Conservation (phyloP, 2,888 invertebrate species). For the Oasisia sp. region DNA sequence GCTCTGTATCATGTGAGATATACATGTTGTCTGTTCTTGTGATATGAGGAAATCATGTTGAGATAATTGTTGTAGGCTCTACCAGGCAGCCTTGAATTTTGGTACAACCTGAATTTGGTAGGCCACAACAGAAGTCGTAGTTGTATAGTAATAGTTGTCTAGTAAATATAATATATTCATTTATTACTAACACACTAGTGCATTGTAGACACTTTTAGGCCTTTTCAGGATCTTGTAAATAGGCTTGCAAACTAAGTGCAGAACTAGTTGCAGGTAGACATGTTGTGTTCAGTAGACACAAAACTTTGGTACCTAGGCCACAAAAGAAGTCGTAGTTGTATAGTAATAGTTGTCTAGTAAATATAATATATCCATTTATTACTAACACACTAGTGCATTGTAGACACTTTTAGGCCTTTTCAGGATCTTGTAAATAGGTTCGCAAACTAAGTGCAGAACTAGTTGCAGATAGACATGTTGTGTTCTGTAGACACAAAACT, state of each 20-base stretch:
- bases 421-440: background rate
- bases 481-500: background rate
- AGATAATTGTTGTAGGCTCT: background rate
- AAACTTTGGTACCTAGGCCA: no score
- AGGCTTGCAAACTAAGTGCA: background rate
- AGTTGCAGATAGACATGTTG: background rate
- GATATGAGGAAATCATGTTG: background rate
- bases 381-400: background rate
- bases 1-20: background rate
- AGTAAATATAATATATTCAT: background rate
- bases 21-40: background rate
- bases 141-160: background rate
- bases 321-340: background rate
- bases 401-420: background rate
- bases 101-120: background rate
- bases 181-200: background rate
- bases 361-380: background rate
- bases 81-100: background rate
- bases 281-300: background rate
- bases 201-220: background rate
- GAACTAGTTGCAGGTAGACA: background rate
- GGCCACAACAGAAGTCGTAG: background rate
- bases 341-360: no score
- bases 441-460: background rate
- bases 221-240: background rate